Base-by-base conservation (phyloP, 1,140 invertebrate genomes). In the Diachasma alloeum region DNA sequence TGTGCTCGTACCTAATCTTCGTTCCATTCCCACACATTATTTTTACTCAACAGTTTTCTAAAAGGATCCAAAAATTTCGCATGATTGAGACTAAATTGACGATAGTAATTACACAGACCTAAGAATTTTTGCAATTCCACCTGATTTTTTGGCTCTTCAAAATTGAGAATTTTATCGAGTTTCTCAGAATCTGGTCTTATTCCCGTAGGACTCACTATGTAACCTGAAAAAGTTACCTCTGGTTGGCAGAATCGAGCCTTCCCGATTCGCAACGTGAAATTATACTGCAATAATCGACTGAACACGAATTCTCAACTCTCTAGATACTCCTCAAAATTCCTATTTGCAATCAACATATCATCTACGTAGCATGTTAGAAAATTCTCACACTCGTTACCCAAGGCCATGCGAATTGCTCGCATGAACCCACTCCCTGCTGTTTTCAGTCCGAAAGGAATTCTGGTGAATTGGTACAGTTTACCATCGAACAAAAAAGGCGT, bases 401-500 rank as follows among this genome's bases (percentile, higher is more conserved):
- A 15, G 1, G 70, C 70, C 44, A 72, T 4, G n/a, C 24, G 46
- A 5, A 72, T 2, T 19, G 46, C 70, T 15, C 46, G 19, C 9
- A 72, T 56, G 36, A 72, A 72, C 4, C 46, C 48, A 36, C 70
- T 36, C 5, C 69, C 69, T 13, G 69, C 15, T 0, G 69, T 71
- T 53, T 71, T 71, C 9, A 71, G 3, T 10, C 69, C 69, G 15
- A 71, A 71, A 0, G 69, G 69, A 24, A 46, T 48, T 24, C 44
- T 19, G 82, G 0, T 24, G 36, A 78, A 78, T 78, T 80, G 76
- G 74, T 86, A 87, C 15, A 76, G 79, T 56, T 80, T 78, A 0
- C 81, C 79, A 76, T 84, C 79, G 72, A 82, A n/a, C n/a, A n/a
- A 82, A 75, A 86, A 86, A 0, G 82, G 83, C 4, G 85, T 87